These are phyloP conservation scores for Polylopha cassiicola DNA, from an alignment of 2,888 invertebrate species.

Conservation along the genomic window DNA sequence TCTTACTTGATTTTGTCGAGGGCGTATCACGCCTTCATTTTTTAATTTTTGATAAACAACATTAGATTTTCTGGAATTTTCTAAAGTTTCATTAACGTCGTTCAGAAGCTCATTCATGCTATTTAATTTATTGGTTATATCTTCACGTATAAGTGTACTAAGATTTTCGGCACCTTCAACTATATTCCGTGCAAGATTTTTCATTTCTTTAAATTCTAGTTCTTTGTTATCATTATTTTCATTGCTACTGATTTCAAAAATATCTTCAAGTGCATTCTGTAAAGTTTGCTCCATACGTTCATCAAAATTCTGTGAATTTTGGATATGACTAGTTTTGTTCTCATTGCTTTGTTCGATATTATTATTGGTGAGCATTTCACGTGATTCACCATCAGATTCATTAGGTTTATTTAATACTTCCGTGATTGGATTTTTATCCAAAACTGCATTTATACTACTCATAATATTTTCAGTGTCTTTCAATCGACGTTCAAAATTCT, in stretches of 20 bases:
- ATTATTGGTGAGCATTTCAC: neutral
- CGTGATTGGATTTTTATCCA: conserved; percentile 29
- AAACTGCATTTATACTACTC: conserved; percentile 46
- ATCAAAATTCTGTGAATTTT: conserved; percentile 37
- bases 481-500: conserved; percentile 48
- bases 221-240: conserved; percentile 49
- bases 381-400: neutral
- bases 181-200: conserved; percentile 55
- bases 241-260: conserved; percentile 43
- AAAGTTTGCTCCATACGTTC: conserved; percentile 52
- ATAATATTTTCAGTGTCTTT: conserved; percentile 55
- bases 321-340: neutral
- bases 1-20: conserved; percentile 29
- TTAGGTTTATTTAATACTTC: neutral
- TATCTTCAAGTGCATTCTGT: conserved; percentile 47
- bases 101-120: conserved; percentile 68
- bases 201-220: conserved; percentile 63
- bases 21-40: conserved; percentile 40
- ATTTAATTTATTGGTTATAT: conserved; percentile 69
- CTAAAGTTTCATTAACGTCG: conserved; percentile 65
- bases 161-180: conserved; percentile 67
- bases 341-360: neutral
- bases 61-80: conserved; percentile 62
- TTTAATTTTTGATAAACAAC: conserved; percentile 56
- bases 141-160: conserved; percentile 62